These are phyloP conservation scores for Petrophora chlorosata DNA, from an alignment of 2,888 invertebrate genomes.

Conservation along the genomic window DNA sequence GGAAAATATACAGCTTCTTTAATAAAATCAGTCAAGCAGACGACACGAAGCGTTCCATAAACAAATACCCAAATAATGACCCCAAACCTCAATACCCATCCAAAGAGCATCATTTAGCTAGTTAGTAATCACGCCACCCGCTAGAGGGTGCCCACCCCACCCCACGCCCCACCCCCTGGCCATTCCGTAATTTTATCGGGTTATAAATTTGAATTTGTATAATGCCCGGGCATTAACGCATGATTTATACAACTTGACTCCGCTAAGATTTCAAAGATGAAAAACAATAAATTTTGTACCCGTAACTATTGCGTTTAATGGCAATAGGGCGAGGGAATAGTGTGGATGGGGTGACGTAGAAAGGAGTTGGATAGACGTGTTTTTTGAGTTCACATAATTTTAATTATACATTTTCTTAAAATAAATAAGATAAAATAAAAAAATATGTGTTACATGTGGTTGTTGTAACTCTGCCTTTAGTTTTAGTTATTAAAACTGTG, in stretches of 20 bases:
- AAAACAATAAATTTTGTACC: constrained; percentile 82
- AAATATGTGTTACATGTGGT: no score
- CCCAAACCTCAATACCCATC: constrained; percentile 37
- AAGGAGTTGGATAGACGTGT: no score
- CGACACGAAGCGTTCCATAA: neutral
- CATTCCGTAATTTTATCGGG: constrained; percentile 83
- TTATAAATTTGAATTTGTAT: constrained; percentile 85
- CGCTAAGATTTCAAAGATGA: constrained; percentile 84
- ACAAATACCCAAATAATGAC: constrained; percentile 5
- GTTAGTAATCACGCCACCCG: constrained; percentile 45
- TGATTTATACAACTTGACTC: constrained; percentile 83
- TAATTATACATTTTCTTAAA: no score
- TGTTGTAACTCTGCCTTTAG: no score
- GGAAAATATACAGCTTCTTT: no score
- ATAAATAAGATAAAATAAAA: no score
- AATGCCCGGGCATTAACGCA: constrained; percentile 81
- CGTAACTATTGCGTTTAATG: constrained; percentile 81
- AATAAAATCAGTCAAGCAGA: no score
- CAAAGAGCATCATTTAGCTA: constrained; percentile 69
- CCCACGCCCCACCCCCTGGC: constrained; percentile 45
- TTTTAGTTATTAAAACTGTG: no score
- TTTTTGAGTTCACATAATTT: no score
- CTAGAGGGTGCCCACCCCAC: constrained; percentile 24
- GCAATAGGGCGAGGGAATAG: constrained; percentile 45
- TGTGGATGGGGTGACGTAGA: constrained; percentile 59